Conservation (phyloP, 2,888 invertebrate species). For the Allacma fusca region DNA sequence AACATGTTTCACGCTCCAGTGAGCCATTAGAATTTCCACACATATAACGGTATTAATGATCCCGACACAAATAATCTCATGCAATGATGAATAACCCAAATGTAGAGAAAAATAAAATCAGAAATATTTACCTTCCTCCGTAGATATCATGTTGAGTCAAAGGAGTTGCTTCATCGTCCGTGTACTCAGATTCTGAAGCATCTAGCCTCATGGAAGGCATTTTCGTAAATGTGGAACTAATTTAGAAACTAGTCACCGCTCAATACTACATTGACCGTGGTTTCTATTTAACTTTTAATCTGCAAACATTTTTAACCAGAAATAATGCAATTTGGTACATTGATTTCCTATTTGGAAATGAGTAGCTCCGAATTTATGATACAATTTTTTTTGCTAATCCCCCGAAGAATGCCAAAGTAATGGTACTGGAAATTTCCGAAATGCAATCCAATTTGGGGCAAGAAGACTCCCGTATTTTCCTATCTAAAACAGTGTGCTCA, state of each 20-base stretch:
- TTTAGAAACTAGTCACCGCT: slow-evolving; percentile 22
- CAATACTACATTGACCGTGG: slow-evolving; percentile 34
- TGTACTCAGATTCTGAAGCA: slow-evolving; percentile 59
- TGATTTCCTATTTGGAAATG: neutral
- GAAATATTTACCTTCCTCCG: slow-evolving; percentile 79
- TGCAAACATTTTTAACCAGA: slow-evolving; percentile 25
- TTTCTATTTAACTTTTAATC: slow-evolving; percentile 33
- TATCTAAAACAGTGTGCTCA: slow-evolving; percentile 11
- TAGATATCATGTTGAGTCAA: slow-evolving; percentile 83
- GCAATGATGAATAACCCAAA: no score
- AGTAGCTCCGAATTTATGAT: neutral
- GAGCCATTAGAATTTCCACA: no score
- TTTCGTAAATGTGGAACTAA: slow-evolving; percentile 27
- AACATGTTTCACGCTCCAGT: no score
- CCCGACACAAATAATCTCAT: no score
- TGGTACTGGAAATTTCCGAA: neutral
- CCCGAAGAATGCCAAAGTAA: neutral
- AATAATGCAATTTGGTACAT: neutral
- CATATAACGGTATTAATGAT: no score
- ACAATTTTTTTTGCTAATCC: neutral
- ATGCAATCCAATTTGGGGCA: neutral
- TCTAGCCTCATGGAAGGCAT: slow-evolving; percentile 61
- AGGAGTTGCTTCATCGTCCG: slow-evolving; percentile 85
- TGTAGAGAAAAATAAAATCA: neutral
- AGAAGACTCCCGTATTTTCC: slow-evolving; percentile 1